Conservation (phyloP, 2,888 invertebrate species). For the Andrena dorsata region DNA sequence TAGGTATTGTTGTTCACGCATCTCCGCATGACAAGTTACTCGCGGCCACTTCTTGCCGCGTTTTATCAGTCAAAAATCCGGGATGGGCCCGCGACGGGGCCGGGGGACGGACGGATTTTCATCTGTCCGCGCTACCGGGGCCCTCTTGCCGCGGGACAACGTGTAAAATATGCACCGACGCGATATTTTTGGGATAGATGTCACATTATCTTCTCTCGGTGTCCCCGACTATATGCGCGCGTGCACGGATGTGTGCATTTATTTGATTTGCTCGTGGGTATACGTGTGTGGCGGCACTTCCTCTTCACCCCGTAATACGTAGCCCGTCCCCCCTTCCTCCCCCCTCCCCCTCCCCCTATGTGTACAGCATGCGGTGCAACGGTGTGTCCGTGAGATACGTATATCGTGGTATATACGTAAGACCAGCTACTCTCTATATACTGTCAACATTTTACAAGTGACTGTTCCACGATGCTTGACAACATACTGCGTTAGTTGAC, state of each 20-base stretch:
- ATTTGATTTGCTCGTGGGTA: slow-evolving; percentile 67
- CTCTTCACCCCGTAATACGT: slow-evolving; percentile 64
- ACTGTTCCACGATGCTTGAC: slow-evolving; percentile 64
- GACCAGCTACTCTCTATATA: slow-evolving; percentile 63
- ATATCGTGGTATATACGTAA: slow-evolving; percentile 60
- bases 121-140: slow-evolving; percentile 25
- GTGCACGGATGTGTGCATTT: slow-evolving; percentile 65
- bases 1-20: slow-evolving; percentile 74
- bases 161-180: slow-evolving; percentile 71
- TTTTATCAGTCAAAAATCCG: slow-evolving; percentile 70
- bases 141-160: slow-evolving; percentile 36
- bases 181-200: slow-evolving; percentile 82
- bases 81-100: slow-evolving; percentile 48
- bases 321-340: slow-evolving; percentile 47
- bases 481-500: slow-evolving; percentile 67
- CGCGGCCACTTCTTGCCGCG: slow-evolving; percentile 38
- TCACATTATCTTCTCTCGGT: slow-evolving; percentile 76
- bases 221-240: slow-evolving; percentile 62
- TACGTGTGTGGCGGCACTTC: slow-evolving; percentile 59
- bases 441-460: slow-evolving; percentile 71
- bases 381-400: slow-evolving; percentile 63
- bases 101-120: slow-evolving; percentile 39
- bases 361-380: slow-evolving; percentile 55
- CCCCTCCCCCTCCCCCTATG: not conserved
- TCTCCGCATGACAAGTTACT: slow-evolving; percentile 77